A percentile compares a stretch with the other conserved stretches of the same genome.
Conservation (phyloP, 2,888 invertebrate genomes). For the Pediacus dermestoides region DNA sequence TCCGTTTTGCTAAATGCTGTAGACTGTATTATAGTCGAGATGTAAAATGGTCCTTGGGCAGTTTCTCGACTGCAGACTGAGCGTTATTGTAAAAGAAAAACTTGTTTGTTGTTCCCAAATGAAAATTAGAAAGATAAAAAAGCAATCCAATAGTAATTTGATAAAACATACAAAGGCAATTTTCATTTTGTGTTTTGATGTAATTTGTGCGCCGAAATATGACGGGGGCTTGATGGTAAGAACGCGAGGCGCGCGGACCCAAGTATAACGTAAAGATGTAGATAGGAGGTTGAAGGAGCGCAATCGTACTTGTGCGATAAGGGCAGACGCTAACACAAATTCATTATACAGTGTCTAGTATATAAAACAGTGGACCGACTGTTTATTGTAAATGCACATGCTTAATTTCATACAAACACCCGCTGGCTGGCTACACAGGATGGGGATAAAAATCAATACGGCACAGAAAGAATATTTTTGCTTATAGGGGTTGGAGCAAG, state of each 20-base stretch:
- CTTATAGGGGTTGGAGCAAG: constrained; percentile 46
- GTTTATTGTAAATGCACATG: constrained; percentile 49
- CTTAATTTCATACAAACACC: constrained; percentile 47
- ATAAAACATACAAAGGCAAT: constrained; percentile 20
- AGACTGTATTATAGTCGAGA: too few relatives aligned
- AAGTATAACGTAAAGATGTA: constrained; percentile 18
- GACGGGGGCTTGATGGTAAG: constrained; percentile 11
- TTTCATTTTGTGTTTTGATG: constrained; percentile 19
- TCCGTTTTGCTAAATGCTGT: too few relatives aligned
- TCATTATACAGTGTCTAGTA: constrained; percentile 51
- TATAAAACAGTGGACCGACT: constrained; percentile 47
- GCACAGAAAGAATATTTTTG: constrained; percentile 51
- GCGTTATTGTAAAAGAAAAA: too few relatives aligned
- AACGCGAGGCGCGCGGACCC: background rate
- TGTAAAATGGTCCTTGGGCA: too few relatives aligned
- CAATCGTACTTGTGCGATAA: constrained; percentile 22
- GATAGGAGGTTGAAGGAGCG: constrained; percentile 28
- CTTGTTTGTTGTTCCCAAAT: constrained; percentile 12
- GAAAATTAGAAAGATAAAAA: constrained; percentile 19
- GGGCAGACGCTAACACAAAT: constrained; percentile 45
- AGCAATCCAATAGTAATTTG: constrained; percentile 18
- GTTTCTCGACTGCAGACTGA: too few relatives aligned
- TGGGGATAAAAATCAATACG: constrained; percentile 51
- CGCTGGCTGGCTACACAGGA: constrained; percentile 44
- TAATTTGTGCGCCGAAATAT: constrained; percentile 19